Conservation (phyloP, 2,797 vertebrate species). For the Urocyon cinereoargenteus region DNA sequence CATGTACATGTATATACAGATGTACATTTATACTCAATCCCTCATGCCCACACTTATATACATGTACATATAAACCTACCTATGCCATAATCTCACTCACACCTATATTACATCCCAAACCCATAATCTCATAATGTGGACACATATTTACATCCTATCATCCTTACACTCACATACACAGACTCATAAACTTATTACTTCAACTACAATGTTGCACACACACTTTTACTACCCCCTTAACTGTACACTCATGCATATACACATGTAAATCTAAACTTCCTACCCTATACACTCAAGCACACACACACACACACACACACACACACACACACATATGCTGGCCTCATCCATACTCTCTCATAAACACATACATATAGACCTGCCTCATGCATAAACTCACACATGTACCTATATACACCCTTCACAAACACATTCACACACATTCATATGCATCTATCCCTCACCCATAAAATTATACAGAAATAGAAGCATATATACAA, state of each 20-base stretch:
- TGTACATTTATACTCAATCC: neutral
- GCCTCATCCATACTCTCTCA: neutral
- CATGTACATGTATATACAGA: neutral
- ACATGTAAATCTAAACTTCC: neutral
- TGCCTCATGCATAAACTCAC: neutral
- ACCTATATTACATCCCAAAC: neutral
- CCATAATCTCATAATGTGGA: neutral
- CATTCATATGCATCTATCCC: neutral
- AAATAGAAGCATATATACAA: neutral
- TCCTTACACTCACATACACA: neutral
- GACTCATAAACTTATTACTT: too few species aligned
- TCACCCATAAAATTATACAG: neutral
- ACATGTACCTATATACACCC: neutral
- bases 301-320: neutral
- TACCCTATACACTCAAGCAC: neutral
- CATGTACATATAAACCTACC: neutral
- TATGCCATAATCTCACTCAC: neutral
- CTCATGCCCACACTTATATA: neutral
- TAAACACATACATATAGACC: neutral
- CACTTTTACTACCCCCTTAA: neutral
- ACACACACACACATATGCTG: neutral
- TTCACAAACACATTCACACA: neutral
- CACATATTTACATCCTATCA: neutral
- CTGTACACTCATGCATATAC: neutral
- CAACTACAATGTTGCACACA: neutral